Conservation (phyloP, 2,888 invertebrate species). For the Sarcophaga caerulescens region DNA sequence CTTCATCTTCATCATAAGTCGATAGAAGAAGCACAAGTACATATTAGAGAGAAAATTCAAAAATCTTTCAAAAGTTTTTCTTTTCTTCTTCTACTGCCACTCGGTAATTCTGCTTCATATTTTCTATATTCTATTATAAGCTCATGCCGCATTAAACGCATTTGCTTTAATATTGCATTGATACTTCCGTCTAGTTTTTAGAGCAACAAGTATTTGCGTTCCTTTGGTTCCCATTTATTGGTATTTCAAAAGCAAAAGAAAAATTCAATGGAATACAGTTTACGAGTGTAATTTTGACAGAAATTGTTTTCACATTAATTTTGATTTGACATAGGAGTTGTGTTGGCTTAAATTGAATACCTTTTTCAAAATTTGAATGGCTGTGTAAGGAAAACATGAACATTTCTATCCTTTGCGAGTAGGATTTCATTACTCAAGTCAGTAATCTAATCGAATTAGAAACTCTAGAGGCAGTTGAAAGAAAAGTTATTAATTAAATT, state of each 20-base stretch:
- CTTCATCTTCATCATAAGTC: too few species aligned
- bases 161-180: neutral
- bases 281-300: slow-evolving; percentile 31
- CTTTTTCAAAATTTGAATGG: too few species aligned
- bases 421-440: too few species aligned
- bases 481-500: too few species aligned
- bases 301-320: slow-evolving; percentile 36
- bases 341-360: neutral
- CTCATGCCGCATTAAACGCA: too few species aligned
- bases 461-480: too few species aligned
- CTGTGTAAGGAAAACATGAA: too few species aligned
- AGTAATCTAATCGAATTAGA: too few species aligned
- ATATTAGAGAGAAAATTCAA: too few species aligned
- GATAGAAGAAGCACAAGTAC: neutral
- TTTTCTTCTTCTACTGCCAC: neutral
- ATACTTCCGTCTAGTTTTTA: neutral
- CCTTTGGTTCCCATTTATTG: neutral
- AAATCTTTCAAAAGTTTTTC: too few species aligned
- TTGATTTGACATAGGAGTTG: slow-evolving; percentile 30
- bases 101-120: neutral
- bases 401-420: too few species aligned
- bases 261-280: slow-evolving; percentile 7
- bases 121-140: neutral
- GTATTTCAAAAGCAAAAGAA: neutral
- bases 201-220: neutral